Evolutionary conservation across 2,113 vertebrate genomes (phyloP), one percentile per base, ranked within the genome.

Genomic region (Cygnus atratus): DNA sequence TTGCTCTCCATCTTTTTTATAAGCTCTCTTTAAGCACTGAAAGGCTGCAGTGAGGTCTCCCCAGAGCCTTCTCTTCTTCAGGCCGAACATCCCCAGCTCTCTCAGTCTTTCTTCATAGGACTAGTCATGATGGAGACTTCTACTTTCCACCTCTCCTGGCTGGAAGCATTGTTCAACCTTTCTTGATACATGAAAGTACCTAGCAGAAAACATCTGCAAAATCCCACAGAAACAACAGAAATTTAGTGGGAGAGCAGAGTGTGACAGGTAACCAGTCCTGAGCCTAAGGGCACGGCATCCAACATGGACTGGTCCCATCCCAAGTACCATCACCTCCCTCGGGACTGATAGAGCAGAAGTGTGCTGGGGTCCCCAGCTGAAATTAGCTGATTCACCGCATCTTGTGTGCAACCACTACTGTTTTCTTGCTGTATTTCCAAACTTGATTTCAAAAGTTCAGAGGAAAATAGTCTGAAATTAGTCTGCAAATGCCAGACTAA

Each of bases 401-500:
- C 41, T 74, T 93, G 20, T 26, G 57, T 24, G 35, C 54, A 84
- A 31, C 77, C 6, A 26, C 37, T 46, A 44, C 28, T 74, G 65
- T 50, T 96, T 66, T 46, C 70, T 78, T 21, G n/a, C 66, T 63
- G 33, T 41, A 17, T 65, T 94, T 73, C 76, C 52, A 57, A 92
- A 90, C 43, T 24, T 61, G 52, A 91, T 87, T 95, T 87, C 39
- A 46, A 82, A 94, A 79, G 26, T 85, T 92, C 5, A n/a, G 55
- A 80, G 54, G 43, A 92, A 89, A 92, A 84, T 58, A 48, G 20
- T 22, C 46, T 48, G n/a, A 78, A 15, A 86, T 82, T 31, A 29
- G 26, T 63, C 20, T 74, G 35, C 86, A 96, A 95, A 97, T 72
- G 22, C 18, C 52, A 94, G 57, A 66, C 37, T 9, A 75, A 93